Conservation (phyloP, 2,888 invertebrate species). For the Coronaproctus castanopsis region DNA sequence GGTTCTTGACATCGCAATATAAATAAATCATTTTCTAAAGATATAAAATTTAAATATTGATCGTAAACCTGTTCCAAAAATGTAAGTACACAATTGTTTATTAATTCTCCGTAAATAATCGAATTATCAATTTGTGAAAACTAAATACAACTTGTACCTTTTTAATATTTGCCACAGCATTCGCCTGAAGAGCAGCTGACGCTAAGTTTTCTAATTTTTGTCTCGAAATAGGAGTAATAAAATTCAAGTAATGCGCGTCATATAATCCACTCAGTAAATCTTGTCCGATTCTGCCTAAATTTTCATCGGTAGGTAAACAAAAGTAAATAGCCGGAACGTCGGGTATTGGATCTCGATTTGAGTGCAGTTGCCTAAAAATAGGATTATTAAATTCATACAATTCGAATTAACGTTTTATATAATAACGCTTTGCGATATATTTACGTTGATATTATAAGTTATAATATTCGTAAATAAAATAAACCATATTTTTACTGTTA, state of each 20-base stretch:
- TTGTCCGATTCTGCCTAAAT: conserved; percentile 78
- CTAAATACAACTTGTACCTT: too few species aligned
- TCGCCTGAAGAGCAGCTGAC: conserved; percentile 70
- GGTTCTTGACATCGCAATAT: conserved; percentile 80
- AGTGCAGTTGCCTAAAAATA: conserved; percentile 53
- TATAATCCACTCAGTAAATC: conserved; percentile 75
- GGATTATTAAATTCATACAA: neutral
- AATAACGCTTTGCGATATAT: neutral
- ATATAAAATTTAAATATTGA: conserved; percentile 96
- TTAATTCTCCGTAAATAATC: too few species aligned
- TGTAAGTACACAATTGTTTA: too few species aligned
- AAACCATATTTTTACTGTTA: too few species aligned
- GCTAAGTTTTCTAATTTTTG: conserved; percentile 91
- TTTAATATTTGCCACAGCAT: conserved; percentile 75
- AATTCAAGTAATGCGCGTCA: conserved; percentile 88
- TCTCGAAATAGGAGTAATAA: conserved; percentile 82
- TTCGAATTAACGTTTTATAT: neutral
- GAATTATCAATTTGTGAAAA: too few species aligned
- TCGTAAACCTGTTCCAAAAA: conserved; percentile 52
- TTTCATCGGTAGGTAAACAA: conserved; percentile 88
- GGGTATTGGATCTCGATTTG: conserved; percentile 77
- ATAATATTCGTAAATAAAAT: too few species aligned
- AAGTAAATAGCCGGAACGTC: conserved; percentile 98
- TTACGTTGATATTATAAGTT: too few species aligned
- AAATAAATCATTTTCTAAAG: conserved; percentile 93